phyloP scores from a whole-genome alignment of 2,888 invertebrate genomes.

The Drosophila lacicola region DNA sequence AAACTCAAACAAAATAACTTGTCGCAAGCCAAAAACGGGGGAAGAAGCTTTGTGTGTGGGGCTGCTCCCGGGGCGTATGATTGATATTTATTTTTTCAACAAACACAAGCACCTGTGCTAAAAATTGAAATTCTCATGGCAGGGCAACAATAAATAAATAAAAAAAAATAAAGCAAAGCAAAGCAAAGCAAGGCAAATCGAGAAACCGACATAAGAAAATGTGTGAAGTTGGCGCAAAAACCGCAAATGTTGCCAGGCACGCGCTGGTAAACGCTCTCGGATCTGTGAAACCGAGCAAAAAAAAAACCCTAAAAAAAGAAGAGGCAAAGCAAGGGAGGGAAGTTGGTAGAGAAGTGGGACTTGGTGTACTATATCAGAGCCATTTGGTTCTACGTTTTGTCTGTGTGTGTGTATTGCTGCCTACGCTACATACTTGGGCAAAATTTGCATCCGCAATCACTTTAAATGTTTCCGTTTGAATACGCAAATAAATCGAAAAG shows the following conservation, averaged over 20 bases:
- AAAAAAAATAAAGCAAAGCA: slow-evolving; percentile 31
- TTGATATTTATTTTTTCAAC: slow-evolving; percentile 79
- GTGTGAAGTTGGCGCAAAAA: slow-evolving; percentile 78
- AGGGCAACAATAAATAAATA: slow-evolving; percentile 51
- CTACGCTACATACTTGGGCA: slow-evolving; percentile 42
- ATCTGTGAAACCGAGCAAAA: slow-evolving; percentile 58
- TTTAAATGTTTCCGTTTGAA: slow-evolving; percentile 82
- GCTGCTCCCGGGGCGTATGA: slow-evolving; percentile 69
- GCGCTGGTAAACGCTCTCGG: slow-evolving; percentile 64
- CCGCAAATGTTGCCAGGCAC: slow-evolving; percentile 79
- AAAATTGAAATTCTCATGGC: slow-evolving; percentile 77
- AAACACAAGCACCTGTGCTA: slow-evolving; percentile 75
- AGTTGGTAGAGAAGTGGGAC: slow-evolving; percentile 1
- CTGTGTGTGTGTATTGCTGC: slow-evolving; percentile 19
- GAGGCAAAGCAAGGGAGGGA: slow-evolving; percentile 14
- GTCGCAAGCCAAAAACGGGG: background rate
- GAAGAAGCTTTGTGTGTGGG: slow-evolving; percentile 22
- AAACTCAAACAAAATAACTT: slow-evolving; percentile 12
- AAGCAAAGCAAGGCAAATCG: slow-evolving; percentile 34
- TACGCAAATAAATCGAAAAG: slow-evolving; percentile 82
- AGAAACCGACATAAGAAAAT: slow-evolving; percentile 70
- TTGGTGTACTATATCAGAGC: slow-evolving; percentile 42
- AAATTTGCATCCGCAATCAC: slow-evolving; percentile 81
- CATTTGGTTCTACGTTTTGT: slow-evolving; percentile 41
- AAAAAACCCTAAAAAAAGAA: slow-evolving; percentile 6